Conservation (phyloP, 2,797 vertebrate genomes). For the Erithacus rubecula region DNA sequence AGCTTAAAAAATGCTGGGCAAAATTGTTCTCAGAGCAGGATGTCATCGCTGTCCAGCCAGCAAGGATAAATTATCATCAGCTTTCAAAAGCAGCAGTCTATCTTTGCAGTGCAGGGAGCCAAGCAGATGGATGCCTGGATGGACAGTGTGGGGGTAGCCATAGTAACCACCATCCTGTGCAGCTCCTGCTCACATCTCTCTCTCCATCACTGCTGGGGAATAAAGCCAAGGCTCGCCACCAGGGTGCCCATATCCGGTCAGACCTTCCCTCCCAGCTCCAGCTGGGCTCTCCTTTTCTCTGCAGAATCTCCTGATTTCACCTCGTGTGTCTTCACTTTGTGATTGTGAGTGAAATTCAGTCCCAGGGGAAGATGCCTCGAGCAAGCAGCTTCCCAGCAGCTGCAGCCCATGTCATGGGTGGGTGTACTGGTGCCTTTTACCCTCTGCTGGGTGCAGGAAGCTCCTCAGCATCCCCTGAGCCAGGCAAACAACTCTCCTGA, state of each 20-base stretch:
- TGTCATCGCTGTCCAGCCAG: slow-evolving; percentile 30
- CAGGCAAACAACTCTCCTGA: background rate
- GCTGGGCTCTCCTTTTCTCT: background rate
- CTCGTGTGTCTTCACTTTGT: background rate
- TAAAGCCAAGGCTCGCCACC: slow-evolving; percentile 35
- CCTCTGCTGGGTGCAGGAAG: background rate
- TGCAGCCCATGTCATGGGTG: background rate
- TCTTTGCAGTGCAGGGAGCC: slow-evolving; percentile 71
- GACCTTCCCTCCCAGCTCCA: background rate
- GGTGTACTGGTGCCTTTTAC: no score
- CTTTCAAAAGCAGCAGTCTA: slow-evolving; percentile 72
- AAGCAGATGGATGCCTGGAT: slow-evolving; percentile 75
- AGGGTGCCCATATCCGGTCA: slow-evolving; percentile 20
- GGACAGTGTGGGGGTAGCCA: slow-evolving; percentile 72
- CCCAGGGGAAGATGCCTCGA: fast-evolving
- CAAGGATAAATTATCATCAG: slow-evolving; percentile 69
- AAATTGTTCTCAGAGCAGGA: slow-evolving; percentile 46
- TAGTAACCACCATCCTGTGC: slow-evolving; percentile 75
- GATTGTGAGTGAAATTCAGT: background rate
- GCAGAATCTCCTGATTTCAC: background rate
- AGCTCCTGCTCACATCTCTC: slow-evolving; percentile 60
- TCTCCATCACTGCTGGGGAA: slow-evolving; percentile 54
- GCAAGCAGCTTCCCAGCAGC: fast-evolving
- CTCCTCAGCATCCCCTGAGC: background rate
- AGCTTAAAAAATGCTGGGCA: slow-evolving; percentile 15